Evolutionary conservation across 2,888 invertebrate species (phyloP).

Genomic region (Teinopalpus imperialis): DNA sequence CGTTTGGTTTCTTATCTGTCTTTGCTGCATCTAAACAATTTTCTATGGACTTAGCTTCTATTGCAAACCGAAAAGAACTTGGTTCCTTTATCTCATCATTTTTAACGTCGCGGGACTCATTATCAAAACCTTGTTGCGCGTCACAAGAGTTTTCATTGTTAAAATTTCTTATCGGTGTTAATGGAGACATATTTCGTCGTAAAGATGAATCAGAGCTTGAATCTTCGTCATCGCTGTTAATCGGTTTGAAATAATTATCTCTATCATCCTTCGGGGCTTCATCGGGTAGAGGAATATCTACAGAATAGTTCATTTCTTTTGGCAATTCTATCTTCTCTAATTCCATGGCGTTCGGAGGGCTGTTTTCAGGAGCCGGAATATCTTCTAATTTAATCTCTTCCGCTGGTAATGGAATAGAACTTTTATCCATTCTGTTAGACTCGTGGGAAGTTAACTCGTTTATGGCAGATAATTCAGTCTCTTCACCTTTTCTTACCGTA

Average conservation of each 20-base stretch:
- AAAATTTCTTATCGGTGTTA: constrained; percentile 72
- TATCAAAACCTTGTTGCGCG: constrained; percentile 73
- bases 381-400: constrained; percentile 66
- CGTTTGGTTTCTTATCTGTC: constrained; percentile 53
- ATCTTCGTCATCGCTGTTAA: constrained; percentile 62
- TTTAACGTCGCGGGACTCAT: constrained; percentile 50
- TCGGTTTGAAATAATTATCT: constrained; percentile 58
- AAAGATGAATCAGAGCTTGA: constrained; percentile 70
- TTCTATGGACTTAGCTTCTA: constrained; percentile 62
- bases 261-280: constrained; percentile 47
- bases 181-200: constrained; percentile 70
- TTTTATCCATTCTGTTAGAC: constrained; percentile 56
- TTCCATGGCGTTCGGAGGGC: constrained; percentile 62
- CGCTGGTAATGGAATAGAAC: constrained; percentile 50
- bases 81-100: constrained; percentile 57
- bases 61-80: constrained; percentile 63
- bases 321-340: constrained; percentile 33
- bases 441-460: constrained; percentile 57
- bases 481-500: constrained; percentile 61
- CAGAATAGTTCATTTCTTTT: constrained; percentile 32
- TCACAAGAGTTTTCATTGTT: constrained; percentile 76
- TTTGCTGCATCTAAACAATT: constrained; percentile 47
- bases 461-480: constrained; percentile 75
- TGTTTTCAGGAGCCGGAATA: constrained; percentile 50
- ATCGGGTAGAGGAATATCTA: constrained; percentile 56